Evolutionary conservation across 1,140 invertebrate species (phyloP).

Genomic region (Drosophila grimshawi): DNA sequence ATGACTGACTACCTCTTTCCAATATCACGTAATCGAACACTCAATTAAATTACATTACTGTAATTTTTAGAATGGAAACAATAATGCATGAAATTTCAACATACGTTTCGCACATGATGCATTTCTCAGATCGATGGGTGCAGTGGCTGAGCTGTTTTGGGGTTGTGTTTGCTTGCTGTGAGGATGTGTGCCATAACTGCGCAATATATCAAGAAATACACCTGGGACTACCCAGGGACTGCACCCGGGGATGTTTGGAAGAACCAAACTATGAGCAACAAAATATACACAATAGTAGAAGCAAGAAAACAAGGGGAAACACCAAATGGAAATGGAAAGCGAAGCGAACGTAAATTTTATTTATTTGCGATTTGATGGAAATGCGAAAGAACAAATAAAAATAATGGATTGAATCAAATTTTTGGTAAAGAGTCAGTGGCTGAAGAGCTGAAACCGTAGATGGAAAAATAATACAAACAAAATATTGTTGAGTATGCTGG

Average conservation of each 20-base stretch:
- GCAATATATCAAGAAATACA: slow-evolving; percentile 81
- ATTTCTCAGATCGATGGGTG: slow-evolving; percentile 57
- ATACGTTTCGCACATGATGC: slow-evolving; percentile 76
- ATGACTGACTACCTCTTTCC: background rate
- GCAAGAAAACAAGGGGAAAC: slow-evolving; percentile 65
- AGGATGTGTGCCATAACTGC: slow-evolving; percentile 67
- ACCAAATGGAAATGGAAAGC: slow-evolving; percentile 65
- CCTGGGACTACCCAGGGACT: slow-evolving; percentile 60
- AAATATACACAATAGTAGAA: slow-evolving; percentile 32
- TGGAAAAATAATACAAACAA: background rate
- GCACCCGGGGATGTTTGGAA: slow-evolving; percentile 63
- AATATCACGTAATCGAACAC: slow-evolving; percentile 47
- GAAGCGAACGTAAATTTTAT: slow-evolving; percentile 60
- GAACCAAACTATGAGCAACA: slow-evolving; percentile 42
- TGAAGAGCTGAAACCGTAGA: slow-evolving; percentile 26
- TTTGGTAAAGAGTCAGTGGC: slow-evolving; percentile 50
- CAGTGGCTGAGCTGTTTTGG: background rate
- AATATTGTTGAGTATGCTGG: background rate
- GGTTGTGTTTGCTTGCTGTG: background rate
- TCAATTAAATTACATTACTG: slow-evolving; percentile 68
- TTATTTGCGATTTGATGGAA: slow-evolving; percentile 76
- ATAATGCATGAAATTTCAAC: slow-evolving; percentile 60
- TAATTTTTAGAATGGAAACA: slow-evolving; percentile 54
- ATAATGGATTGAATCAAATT: slow-evolving; percentile 78
- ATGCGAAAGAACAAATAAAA: slow-evolving; percentile 49